A percentile compares a stretch with the other conserved stretches of the same genome.
Evolutionary conservation across 2,888 invertebrate genomes (phyloP).

Genomic region (Scaptomyza polygonia): DNA sequence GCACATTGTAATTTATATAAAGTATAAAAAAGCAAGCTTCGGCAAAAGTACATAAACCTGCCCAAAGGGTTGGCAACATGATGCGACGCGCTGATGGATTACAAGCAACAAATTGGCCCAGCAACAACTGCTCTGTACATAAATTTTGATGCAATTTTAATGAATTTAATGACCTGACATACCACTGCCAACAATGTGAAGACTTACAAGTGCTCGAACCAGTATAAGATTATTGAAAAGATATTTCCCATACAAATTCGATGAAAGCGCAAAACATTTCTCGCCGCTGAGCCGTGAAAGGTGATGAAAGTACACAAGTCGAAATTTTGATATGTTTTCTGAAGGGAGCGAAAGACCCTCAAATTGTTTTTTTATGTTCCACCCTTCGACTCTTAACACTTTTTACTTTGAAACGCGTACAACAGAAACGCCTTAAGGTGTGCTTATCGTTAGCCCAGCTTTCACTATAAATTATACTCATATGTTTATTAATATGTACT

Average conservation of each 20-base stretch:
- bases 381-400: neutral
- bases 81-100: conserved; percentile 66
- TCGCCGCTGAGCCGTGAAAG: conserved; percentile 33
- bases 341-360: conserved; percentile 31
- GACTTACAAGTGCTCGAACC: conserved; percentile 34
- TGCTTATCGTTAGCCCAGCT: conserved; percentile 37
- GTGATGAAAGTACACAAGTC: conserved; percentile 50
- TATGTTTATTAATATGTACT: neutral
- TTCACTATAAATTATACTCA: conserved; percentile 31
- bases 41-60: conserved; percentile 45
- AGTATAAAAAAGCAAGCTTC: conserved; percentile 9
- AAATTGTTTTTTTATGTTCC: conserved; percentile 15
- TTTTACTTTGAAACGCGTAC: conserved; percentile 5
- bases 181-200: conserved; percentile 44
- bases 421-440: conserved; percentile 42
- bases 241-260: conserved; percentile 39
- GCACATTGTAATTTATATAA: conserved; percentile 69
- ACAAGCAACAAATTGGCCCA: conserved; percentile 65
- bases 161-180: conserved; percentile 70
- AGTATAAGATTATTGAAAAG: conserved; percentile 35
- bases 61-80: conserved; percentile 46
- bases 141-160: conserved; percentile 73
- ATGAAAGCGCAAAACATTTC: conserved; percentile 45
- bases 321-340: conserved; percentile 14
- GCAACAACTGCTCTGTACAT: conserved; percentile 33